phyloP scores from a whole-genome alignment of 2,113 vertebrate genomes.

The Apeltes quadracus region DNA sequence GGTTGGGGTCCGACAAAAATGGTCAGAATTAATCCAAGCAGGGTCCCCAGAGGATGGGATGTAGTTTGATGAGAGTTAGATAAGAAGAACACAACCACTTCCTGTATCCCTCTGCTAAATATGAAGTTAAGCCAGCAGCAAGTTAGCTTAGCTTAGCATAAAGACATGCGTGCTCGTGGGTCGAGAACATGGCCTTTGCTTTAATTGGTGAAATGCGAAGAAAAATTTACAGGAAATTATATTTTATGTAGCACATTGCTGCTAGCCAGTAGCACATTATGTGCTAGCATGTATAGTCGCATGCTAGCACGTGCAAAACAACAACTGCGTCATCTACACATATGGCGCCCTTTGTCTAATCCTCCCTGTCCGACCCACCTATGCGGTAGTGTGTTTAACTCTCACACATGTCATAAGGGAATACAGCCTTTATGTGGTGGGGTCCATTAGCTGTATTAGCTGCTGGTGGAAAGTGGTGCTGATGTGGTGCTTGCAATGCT shows the following conservation, averaged over 20 bases:
- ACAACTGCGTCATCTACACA: conserved; percentile 1
- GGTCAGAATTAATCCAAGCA: not conserved
- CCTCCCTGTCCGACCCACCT: conserved; percentile 14
- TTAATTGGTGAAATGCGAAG: not conserved
- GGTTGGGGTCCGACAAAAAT: no score
- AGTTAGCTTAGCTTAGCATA: not conserved
- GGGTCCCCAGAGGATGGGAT: not conserved
- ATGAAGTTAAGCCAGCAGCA: not conserved
- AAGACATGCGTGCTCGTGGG: not conserved
- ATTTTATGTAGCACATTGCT: not conserved
- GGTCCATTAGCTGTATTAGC: conserved; percentile 79
- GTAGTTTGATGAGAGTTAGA: not conserved
- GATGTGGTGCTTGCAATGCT: conserved; percentile 78
- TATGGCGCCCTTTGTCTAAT: conserved; percentile 21
- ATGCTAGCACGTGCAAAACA: no score
- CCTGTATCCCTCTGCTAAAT: no score
- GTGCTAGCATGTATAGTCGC: no score
- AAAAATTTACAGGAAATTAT: not conserved
- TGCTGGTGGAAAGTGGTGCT: conserved; percentile 77
- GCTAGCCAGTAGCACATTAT: not conserved
- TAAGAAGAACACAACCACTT: not conserved
- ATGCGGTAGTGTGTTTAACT: conserved; percentile 21
- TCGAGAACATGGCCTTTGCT: not conserved
- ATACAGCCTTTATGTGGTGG: conserved; percentile 57
- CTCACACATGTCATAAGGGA: conserved; percentile 48